These are phyloP conservation scores for Musca domestica DNA, from an alignment of 1,140 invertebrate genomes.

Conservation along the genomic window DNA sequence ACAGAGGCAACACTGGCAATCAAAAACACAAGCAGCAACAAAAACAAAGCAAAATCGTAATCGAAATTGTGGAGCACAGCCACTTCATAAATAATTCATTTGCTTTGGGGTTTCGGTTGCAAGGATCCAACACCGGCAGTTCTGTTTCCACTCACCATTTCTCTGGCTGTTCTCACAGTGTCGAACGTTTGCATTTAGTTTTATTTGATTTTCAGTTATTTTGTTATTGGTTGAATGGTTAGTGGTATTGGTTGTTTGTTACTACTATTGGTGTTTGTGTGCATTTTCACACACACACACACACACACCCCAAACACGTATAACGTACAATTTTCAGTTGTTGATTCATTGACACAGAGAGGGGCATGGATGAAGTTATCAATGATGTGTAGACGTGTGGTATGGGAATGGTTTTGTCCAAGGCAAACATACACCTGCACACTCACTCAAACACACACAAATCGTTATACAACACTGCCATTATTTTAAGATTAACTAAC, in stretches of 20 bases:
- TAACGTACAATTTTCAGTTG: too few relatives aligned
- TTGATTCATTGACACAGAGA: too few relatives aligned
- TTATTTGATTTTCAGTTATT: conserved; percentile 5
- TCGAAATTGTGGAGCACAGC: conserved; percentile 30
- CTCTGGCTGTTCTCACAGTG: not conserved
- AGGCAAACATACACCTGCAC: too few relatives aligned
- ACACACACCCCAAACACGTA: too few relatives aligned
- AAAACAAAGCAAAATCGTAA: not conserved
- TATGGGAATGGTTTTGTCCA: too few relatives aligned
- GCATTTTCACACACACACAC: too few relatives aligned
- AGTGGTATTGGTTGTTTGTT: too few relatives aligned
- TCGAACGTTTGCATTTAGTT: conserved; percentile 23
- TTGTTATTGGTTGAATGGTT: too few relatives aligned
- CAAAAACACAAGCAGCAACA: not conserved
- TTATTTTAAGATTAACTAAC: not conserved
- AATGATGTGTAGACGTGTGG: too few relatives aligned
- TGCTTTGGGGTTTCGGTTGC: conserved; percentile 35
- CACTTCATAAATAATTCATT: conserved; percentile 55
- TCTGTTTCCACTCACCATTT: not conserved
- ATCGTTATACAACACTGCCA: not conserved
- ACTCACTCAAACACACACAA: not conserved
- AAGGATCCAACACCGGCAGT: not conserved
- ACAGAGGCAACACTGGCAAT: conserved; percentile 3
- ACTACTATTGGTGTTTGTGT: too few relatives aligned
- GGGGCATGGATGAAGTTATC: too few relatives aligned